Evolutionary conservation across 2,888 invertebrate genomes (phyloP), one percentile per base, ranked within the genome.

Genomic region (Psylliodes chrysocephalus): DNA sequence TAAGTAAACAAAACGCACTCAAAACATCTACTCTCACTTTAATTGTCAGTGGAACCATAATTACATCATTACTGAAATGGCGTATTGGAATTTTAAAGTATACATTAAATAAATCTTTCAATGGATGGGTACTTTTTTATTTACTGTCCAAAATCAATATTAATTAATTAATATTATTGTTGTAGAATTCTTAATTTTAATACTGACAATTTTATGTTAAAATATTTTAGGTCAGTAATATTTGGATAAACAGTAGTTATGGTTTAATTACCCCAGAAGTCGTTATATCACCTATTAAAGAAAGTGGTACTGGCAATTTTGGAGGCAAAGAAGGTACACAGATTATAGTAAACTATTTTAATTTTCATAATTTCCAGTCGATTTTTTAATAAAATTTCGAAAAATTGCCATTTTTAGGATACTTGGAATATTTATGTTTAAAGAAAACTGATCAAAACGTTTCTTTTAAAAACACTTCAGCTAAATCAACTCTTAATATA

Each of bases 231-330:
- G 83, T 84, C 6, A 83, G 84, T 8, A 83, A 85, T 44, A 81
- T 88, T 22, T 88, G 87, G 87, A 77, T 87, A 38, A 88, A 88
- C 74, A 38, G 49, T 14, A 77, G 80, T 44, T 84, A 85, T 77
- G 85, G 85, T 64, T 63, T 83, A 59, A 82, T 85, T 75, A 83
- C 85, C 73, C 82, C 86, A 5, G 82, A 84, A 14, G 78, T 84
- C 28, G 81, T 85, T 10, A 82, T 85, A 71, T 82, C 84, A 14
- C 84, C 85, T 1, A 80, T 82, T 66, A 84, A 83, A 75, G 80
- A 82, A 70, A 85, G 85, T 75, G 86, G 86, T 1, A 79, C 77
- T 70, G 86, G 86, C 7, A 78, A 83, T 68, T 84, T 85, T 75
- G 86, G 86, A 1, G 82, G 82, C 22, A 72, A 67, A 69, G 74